Base-by-base conservation (phyloP, 2,113 vertebrate genomes). In the Erythrolamprus reginae region DNA sequence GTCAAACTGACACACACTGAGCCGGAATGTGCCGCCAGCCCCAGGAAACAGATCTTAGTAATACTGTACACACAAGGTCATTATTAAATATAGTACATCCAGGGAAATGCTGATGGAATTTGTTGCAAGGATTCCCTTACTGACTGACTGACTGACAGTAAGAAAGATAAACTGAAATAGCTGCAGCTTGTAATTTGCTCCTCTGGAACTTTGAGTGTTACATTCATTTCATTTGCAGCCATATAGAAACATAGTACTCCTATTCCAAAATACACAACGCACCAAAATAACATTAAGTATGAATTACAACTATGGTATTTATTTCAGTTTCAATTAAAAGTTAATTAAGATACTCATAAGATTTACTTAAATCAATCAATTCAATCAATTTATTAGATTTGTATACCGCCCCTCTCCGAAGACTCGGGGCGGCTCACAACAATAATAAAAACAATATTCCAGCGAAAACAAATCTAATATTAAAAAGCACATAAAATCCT, bases 271-370 rank as follows among this genome's bases (percentile, higher is more conserved):
- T 58, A 83, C 7, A 88, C 38, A 55, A 33, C 23, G 4, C 77
- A 88, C 86, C 70, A 88, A 91, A 91, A 86, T 90, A 90, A 91
- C 53, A 88, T 53, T 45, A 91, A n/a, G 86, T 88, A 56, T 84
- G 77, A 91, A 88, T 84, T 91, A 84, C 53, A 84, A 83, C 77
- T 28, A 24, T 84, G 70, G 53, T 6, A 23, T 33, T 88, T 84
- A 52, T 88, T 84, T 88, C 45, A 88, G 45, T 88, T 91, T 88
- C 86, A 45, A 84, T 58, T 84, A 88, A 91, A 55, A 47, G 45
- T 88, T 61, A 86, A 91, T 84, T 84, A 61, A 61, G 45, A 88
- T 83, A 84, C 70, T 61, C 70, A 50, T 38, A 83, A 47, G 65
- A 84, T 23, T n/a, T 42, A 52, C 10, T 47, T 23, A 53, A 53